These are phyloP conservation scores for Cassiopea andromeda DNA, from an alignment of 30 jellyfish, hydroid and myxozoan genomes.

Conservation along the genomic window DNA sequence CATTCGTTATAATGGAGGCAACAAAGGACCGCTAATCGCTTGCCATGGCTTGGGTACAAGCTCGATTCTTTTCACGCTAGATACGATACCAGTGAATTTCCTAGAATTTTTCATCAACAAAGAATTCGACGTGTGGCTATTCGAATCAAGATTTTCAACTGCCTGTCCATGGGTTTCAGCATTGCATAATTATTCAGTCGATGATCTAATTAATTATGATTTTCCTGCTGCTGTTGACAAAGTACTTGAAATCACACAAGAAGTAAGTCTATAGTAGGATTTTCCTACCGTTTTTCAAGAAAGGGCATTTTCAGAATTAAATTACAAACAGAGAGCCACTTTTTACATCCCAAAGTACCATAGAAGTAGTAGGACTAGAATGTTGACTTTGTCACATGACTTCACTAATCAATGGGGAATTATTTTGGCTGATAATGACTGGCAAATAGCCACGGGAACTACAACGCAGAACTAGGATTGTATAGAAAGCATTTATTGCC, in stretches of 20 bases:
- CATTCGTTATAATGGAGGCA: slow-evolving; percentile 78
- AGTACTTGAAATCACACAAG: slow-evolving; percentile 58
- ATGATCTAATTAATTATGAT: slow-evolving; percentile 59
- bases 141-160: slow-evolving; percentile 70
- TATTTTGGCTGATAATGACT: no score
- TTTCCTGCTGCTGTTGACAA: slow-evolving; percentile 70
- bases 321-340: no score
- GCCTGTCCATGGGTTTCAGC: slow-evolving; percentile 77
- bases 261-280: slow-evolving; percentile 24
- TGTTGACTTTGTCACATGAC: no score
- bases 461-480: no score
- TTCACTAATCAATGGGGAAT: no score
- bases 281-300: no score
- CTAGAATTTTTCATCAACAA: slow-evolving; percentile 58
- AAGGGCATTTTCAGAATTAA: no score
- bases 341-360: no score
- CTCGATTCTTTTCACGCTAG: slow-evolving; percentile 54
- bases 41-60: slow-evolving; percentile 71
- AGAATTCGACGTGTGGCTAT: slow-evolving; percentile 74
- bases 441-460: no score
- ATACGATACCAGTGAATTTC: slow-evolving; percentile 68
- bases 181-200: slow-evolving; percentile 42
- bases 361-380: no score
- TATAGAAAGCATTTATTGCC: no score
- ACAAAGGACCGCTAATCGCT: slow-evolving; percentile 76